phyloP scores from a whole-genome alignment of 2,888 invertebrate species.

The Nomada goodeniana region DNA sequence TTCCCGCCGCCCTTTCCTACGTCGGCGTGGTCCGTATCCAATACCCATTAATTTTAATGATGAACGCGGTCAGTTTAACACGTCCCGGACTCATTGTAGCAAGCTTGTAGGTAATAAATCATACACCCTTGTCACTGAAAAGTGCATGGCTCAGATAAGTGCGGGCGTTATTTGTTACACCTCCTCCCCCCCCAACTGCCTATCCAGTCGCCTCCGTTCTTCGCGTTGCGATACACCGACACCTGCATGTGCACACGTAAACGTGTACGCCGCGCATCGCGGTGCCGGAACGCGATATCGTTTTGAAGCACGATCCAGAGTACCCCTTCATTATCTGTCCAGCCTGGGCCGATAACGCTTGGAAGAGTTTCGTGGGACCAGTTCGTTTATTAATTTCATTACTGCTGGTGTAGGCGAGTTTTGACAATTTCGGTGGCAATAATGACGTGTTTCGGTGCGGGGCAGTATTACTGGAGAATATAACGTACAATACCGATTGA shows the following conservation, averaged over 20 bases:
- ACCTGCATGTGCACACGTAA: background rate
- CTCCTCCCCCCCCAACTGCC: slow-evolving; percentile 32
- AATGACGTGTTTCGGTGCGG: too few species aligned
- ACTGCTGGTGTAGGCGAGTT: too few species aligned
- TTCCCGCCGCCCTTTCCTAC: slow-evolving; percentile 34
- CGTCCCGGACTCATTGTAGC: slow-evolving; percentile 74
- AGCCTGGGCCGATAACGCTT: slow-evolving; percentile 30
- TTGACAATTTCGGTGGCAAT: too few species aligned
- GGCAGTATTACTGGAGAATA: too few species aligned
- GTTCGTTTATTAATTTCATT: background rate
- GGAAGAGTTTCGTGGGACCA: slow-evolving; percentile 24
- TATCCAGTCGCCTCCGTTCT: slow-evolving; percentile 51
- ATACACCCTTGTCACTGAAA: slow-evolving; percentile 72
- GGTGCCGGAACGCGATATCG: slow-evolving; percentile 58
- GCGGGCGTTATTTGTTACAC: slow-evolving; percentile 66
- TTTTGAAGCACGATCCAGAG: slow-evolving; percentile 59
- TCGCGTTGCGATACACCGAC: slow-evolving; percentile 22
- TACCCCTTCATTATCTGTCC: slow-evolving; percentile 41
- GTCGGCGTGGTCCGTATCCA: slow-evolving; percentile 71
- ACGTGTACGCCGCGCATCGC: slow-evolving; percentile 31
- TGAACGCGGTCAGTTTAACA: slow-evolving; percentile 78
- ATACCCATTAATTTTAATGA: slow-evolving; percentile 82
- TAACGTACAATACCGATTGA: too few species aligned
- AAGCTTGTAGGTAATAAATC: slow-evolving; percentile 71
- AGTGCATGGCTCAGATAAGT: slow-evolving; percentile 74